A percentile compares a stretch with the other conserved stretches of the same genome.
Conservation (phyloP, 2,888 invertebrate genomes). For the Linnaemya tessellans region DNA sequence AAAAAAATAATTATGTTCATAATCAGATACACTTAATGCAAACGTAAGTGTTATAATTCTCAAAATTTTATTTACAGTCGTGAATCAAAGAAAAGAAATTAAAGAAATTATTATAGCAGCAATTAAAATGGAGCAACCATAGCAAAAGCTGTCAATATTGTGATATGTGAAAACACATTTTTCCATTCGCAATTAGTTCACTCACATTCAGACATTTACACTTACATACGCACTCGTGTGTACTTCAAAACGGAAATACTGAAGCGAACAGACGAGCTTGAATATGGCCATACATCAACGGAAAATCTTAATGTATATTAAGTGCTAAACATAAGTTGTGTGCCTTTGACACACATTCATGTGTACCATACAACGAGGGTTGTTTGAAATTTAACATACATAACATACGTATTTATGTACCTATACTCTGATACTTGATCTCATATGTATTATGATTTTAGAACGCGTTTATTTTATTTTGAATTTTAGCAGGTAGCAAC, state of each 20-base stretch:
- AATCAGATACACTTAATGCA: too few species aligned
- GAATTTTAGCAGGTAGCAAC: too few species aligned
- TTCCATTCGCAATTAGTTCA: slow-evolving; percentile 35
- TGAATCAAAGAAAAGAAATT: neutral
- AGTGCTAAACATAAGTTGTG: slow-evolving; percentile 30
- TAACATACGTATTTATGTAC: too few species aligned
- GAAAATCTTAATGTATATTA: slow-evolving; percentile 58
- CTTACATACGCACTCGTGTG: neutral
- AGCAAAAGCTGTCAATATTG: neutral
- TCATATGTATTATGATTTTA: too few species aligned
- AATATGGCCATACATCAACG: slow-evolving; percentile 1
- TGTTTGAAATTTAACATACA: too few species aligned
- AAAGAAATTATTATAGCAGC: neutral
- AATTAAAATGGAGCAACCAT: neutral
- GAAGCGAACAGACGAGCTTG: neutral
- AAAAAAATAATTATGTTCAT: too few species aligned
- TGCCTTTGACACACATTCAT: too few species aligned
- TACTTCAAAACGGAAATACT: neutral
- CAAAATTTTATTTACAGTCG: too few species aligned
- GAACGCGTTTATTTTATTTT: too few species aligned
- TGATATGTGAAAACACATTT: neutral
- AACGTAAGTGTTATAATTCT: too few species aligned
- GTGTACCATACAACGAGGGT: too few species aligned
- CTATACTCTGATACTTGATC: too few species aligned
- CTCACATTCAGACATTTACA: neutral